phyloP scores from a whole-genome alignment of 2,888 invertebrate genomes.

The Stomorhina lunata region DNA sequence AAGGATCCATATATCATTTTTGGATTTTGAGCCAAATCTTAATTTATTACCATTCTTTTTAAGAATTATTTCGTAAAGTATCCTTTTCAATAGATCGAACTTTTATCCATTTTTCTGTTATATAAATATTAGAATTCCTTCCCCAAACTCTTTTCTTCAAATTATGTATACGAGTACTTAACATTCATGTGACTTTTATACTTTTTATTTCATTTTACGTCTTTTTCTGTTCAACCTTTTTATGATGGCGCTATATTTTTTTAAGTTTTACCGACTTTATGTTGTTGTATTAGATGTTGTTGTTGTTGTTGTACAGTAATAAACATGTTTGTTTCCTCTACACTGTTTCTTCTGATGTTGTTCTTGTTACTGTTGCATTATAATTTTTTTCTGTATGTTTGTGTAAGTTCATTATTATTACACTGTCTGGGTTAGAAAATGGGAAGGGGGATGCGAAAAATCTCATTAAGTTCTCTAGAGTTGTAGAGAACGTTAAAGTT shows the following conservation, averaged over 20 bases:
- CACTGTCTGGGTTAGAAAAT: constrained; percentile 7
- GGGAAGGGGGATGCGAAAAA: constrained; percentile 9
- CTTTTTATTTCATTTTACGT: neutral
- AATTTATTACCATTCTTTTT: no score
- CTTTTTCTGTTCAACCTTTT: neutral
- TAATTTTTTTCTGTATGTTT: neutral
- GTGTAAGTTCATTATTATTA: neutral
- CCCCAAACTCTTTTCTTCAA: neutral
- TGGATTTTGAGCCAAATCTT: no score
- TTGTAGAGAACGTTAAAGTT: constrained; percentile 45
- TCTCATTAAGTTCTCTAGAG: constrained; percentile 53
- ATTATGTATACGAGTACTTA: no score
- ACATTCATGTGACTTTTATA: constrained; percentile 16
- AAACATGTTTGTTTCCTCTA: constrained; percentile 19
- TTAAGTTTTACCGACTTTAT: neutral
- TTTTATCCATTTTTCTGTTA: no score
- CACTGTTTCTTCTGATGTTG: neutral
- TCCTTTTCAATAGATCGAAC: no score
- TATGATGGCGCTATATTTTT: neutral
- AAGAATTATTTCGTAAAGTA: no score
- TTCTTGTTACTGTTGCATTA: neutral
- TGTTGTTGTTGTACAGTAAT: constrained; percentile 19
- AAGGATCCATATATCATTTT: no score
- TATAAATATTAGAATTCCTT: neutral
- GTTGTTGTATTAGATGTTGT: neutral